Conservation (phyloP, 1,140 invertebrate genomes). For the Elymnias hypermnestra region DNA sequence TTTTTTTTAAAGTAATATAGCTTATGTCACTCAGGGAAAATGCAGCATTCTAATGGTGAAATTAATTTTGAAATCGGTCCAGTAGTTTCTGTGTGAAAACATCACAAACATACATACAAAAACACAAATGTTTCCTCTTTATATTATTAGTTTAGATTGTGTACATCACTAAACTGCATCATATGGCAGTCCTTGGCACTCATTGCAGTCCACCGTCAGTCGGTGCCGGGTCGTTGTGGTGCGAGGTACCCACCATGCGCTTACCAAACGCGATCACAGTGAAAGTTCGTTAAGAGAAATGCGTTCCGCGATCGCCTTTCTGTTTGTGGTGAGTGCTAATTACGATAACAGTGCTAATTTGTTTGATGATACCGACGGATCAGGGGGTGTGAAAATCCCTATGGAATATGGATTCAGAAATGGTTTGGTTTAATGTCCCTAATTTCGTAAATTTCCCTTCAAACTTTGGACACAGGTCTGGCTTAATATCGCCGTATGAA, state of each 20-base stretch:
- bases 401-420: slow-evolving; percentile 1
- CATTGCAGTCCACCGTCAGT: slow-evolving; percentile 59
- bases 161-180: slow-evolving; percentile 12
- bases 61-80: no score
- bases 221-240: slow-evolving; percentile 40
- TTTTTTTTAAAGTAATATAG: no score
- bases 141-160: no score
- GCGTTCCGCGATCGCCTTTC: slow-evolving; percentile 61
- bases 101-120: no score
- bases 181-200: no score
- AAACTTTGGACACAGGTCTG: no score
- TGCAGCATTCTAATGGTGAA: no score
- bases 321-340: slow-evolving; percentile 73
- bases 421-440: slow-evolving; percentile 4
- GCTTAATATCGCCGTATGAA: no score
- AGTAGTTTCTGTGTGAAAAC: no score
- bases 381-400: not conserved
- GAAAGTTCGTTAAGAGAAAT: slow-evolving; percentile 72
- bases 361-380: slow-evolving; percentile 3
- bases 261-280: slow-evolving; percentile 45
- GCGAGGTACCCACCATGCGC: slow-evolving; percentile 49
- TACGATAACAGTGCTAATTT: slow-evolving; percentile 49
- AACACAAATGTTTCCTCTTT: no score
- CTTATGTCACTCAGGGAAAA: no score
- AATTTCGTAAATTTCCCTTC: no score